A percentile compares a stretch with the other conserved stretches of the same genome.
Conservation (phyloP, 2,113 vertebrate species). For the Trinectes maculatus region DNA sequence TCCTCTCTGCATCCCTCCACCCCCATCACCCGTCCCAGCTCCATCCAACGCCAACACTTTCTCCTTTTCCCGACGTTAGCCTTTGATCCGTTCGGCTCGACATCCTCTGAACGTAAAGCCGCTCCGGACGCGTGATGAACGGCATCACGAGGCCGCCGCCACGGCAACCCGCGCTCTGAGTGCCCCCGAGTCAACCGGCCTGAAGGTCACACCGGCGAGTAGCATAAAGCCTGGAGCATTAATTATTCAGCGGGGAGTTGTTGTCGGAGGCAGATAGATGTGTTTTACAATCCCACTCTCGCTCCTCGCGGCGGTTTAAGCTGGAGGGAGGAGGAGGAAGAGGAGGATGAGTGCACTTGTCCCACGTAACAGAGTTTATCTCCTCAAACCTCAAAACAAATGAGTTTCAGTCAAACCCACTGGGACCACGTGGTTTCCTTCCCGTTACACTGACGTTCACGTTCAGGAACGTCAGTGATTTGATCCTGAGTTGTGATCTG, state of each 20-base stretch:
- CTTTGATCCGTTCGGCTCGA: constrained; percentile 5
- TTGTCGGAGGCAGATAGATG: constrained; percentile 72
- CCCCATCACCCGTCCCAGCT: constrained; percentile 29
- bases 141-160: background rate
- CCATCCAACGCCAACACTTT: background rate
- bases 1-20: constrained; percentile 44
- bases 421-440: constrained; percentile 1
- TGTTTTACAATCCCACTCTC: constrained; percentile 66
- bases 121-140: constrained; percentile 4
- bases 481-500: background rate
- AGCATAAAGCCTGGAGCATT: constrained; percentile 57
- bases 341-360: constrained; percentile 24
- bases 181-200: constrained; percentile 37
- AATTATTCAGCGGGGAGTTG: constrained; percentile 74
- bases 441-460: too few species aligned
- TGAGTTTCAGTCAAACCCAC: constrained; percentile 26
- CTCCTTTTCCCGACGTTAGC: constrained; percentile 14
- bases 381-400: constrained; percentile 47
- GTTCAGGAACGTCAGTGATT: too few species aligned
- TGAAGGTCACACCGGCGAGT: constrained; percentile 58
- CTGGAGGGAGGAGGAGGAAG: constrained; percentile 49
- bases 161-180: background rate
- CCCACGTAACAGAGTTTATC: constrained; percentile 69
- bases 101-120: constrained; percentile 23
- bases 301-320: constrained; percentile 55